phyloP scores from a whole-genome alignment of 2,888 invertebrate genomes.

The Synanthedon myopaeformis region DNA sequence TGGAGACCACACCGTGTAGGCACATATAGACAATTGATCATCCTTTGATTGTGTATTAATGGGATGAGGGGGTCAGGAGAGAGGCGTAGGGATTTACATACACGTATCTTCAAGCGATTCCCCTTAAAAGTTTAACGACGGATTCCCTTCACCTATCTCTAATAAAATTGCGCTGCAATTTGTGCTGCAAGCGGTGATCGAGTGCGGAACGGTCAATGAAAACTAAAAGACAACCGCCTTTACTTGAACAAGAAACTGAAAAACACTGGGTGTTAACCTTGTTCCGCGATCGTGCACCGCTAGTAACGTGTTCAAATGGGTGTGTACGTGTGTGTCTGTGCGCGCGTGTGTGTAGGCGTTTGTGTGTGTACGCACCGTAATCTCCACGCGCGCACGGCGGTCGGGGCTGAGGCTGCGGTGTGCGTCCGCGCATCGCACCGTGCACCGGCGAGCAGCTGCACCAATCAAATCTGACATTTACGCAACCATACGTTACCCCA shows the following conservation, averaged over 20 bases:
- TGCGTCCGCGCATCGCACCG: constrained; percentile 77
- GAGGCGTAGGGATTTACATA: background rate
- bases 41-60: background rate
- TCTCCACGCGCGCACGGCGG: constrained; percentile 83
- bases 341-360: constrained; percentile 5
- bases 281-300: background rate
- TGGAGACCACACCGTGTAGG: constrained; percentile 61
- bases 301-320: background rate
- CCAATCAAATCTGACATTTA: constrained; percentile 56
- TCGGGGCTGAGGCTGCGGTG: constrained; percentile 61
- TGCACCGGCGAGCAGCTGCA: constrained; percentile 79
- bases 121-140: background rate
- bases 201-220: background rate
- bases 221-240: too few species aligned
- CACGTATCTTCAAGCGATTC: background rate
- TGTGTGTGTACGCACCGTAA: constrained; percentile 73
- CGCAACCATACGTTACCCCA: constrained; percentile 30
- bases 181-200: background rate
- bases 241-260: too few species aligned
- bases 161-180: background rate
- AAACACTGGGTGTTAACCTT: background rate
- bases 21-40: constrained; percentile 15
- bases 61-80: background rate
- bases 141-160: background rate
- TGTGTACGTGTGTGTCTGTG: constrained; percentile 2